phyloP scores from a whole-genome alignment of 2,113 vertebrate genomes.

The Corythoichthys haematopterus region DNA sequence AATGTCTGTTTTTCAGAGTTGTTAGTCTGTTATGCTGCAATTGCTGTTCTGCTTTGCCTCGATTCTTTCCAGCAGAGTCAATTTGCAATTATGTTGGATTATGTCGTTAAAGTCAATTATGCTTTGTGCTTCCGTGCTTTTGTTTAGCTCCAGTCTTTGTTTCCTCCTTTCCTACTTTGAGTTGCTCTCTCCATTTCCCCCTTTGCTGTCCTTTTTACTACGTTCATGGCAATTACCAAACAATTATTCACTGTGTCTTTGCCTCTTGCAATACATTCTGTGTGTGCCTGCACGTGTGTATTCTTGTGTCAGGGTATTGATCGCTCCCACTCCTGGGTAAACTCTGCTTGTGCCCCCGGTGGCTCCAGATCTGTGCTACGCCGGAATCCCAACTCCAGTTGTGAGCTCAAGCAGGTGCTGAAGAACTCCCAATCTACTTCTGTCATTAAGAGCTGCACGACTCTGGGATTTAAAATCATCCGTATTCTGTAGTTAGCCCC shows the following conservation, averaged over 20 bases:
- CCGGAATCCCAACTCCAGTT: constrained; percentile 82
- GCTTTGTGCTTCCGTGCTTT: constrained; percentile 33
- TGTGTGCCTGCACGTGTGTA: constrained; percentile 60
- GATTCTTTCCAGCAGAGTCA: constrained; percentile 28
- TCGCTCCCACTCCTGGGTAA: constrained; percentile 95
- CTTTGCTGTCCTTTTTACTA: constrained; percentile 7
- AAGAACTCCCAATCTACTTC: constrained; percentile 35
- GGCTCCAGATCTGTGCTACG: constrained; percentile 86
- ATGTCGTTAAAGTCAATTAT: constrained; percentile 26
- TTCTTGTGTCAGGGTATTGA: constrained; percentile 82
- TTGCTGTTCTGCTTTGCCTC: constrained; percentile 5
- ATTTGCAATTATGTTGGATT: constrained; percentile 33
- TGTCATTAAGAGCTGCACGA: constrained; percentile 2
- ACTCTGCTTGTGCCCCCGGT: constrained; percentile 87
- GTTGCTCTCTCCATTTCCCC: background rate
- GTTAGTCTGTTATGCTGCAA: constrained; percentile 13
- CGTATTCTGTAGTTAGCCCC: background rate
- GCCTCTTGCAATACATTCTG: constrained; percentile 54
- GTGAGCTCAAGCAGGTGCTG: constrained; percentile 90
- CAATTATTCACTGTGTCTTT: constrained; percentile 46
- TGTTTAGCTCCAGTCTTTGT: constrained; percentile 22
- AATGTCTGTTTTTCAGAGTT: background rate
- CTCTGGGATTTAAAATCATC: background rate
- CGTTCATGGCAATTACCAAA: constrained; percentile 28
- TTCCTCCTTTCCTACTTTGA: constrained; percentile 10